A percentile compares a stretch with the other conserved stretches of the same genome.
Conservation (phyloP, 2,888 invertebrate species). For the Eupithecia insigniata region DNA sequence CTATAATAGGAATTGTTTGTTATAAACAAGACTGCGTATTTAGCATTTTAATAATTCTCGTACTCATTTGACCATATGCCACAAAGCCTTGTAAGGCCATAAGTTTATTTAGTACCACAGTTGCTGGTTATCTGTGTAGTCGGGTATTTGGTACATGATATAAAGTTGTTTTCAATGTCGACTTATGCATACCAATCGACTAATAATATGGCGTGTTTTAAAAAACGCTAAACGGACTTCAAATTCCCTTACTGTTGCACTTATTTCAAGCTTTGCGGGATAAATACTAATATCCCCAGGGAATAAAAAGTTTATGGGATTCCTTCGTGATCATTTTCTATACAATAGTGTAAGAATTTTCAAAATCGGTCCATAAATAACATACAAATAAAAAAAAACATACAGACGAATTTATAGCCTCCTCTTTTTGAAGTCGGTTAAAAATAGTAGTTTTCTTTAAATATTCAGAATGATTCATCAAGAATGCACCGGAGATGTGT, state of each 20-base stretch:
- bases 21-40: constrained; percentile 13
- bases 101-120: constrained; percentile 51
- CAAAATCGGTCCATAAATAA: too few species aligned
- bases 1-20: constrained; percentile 47
- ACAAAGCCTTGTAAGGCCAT: constrained; percentile 52
- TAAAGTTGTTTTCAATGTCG: constrained; percentile 16
- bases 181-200: constrained; percentile 16
- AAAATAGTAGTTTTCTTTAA: constrained; percentile 17
- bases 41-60: background rate
- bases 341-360: too few species aligned
- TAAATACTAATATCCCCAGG: too few species aligned
- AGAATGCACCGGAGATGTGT: constrained; percentile 5
- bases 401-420: too few species aligned
- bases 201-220: too few species aligned
- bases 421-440: too few species aligned
- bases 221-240: too few species aligned
- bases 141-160: constrained; percentile 11
- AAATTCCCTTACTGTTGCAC: too few species aligned
- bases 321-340: too few species aligned
- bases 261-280: too few species aligned
- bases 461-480: constrained; percentile 11
- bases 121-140: constrained; percentile 47
- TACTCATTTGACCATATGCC: constrained; percentile 51
- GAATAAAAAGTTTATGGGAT: too few species aligned
- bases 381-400: too few species aligned